Percentiles rank a stretch among this genome's conserved stretches.
phyloP scores from a whole-genome alignment of 2,113 vertebrate species.

The Seriola quinqueradiata region DNA sequence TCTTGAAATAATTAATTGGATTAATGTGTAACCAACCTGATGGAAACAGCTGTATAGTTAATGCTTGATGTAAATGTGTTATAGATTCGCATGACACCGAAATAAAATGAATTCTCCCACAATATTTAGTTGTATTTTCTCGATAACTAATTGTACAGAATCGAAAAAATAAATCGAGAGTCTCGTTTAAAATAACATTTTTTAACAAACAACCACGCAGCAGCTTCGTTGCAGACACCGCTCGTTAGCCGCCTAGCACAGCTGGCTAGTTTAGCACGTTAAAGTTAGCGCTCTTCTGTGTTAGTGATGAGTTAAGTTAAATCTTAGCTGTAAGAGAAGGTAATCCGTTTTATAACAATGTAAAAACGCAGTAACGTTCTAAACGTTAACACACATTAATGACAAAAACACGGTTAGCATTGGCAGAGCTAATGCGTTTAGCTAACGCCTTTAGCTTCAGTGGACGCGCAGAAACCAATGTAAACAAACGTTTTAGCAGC shows the following conservation, averaged over 20 bases:
- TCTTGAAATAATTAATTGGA: too few species aligned
- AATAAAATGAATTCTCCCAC: not conserved
- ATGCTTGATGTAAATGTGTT: not conserved
- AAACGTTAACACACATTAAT: not conserved
- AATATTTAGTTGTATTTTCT: not conserved
- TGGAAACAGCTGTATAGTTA: not conserved
- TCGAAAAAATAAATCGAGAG: not conserved
- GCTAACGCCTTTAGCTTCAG: slow-evolving; percentile 48
- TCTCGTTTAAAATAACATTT: not conserved
- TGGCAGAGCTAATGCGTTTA: slow-evolving; percentile 42
- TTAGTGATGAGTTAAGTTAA: fast-evolving
- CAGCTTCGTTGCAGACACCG: not conserved
- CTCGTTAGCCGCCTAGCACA: slow-evolving; percentile 46
- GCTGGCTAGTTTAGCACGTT: not conserved
- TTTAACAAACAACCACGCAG: slow-evolving; percentile 28
- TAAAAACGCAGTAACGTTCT: not conserved
- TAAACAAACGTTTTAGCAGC: slow-evolving; percentile 62
- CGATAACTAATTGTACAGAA: not conserved
- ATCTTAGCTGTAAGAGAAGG: fast-evolving
- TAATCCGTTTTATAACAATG: fast-evolving
- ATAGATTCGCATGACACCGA: not conserved
- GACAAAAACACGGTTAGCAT: slow-evolving; percentile 23
- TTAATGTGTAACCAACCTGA: not conserved
- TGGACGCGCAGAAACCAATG: slow-evolving; percentile 6
- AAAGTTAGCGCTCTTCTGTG: not conserved